Conservation (phyloP, 2,113 vertebrate genomes). For the Syngnathus scovelli region DNA sequence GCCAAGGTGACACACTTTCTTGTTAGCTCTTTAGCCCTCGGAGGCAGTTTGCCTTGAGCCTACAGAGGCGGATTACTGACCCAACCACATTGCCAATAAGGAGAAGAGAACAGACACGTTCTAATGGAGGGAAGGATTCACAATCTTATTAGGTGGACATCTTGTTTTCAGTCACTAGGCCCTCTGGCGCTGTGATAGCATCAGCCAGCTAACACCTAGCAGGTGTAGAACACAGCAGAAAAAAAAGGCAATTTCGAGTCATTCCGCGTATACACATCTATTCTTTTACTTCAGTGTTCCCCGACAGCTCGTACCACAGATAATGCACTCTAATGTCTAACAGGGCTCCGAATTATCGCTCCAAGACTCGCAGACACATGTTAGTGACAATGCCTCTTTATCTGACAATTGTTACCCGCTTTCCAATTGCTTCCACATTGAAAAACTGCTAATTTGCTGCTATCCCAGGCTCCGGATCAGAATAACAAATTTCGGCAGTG, state of each 20-base stretch:
- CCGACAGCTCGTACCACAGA: constrained; percentile 32
- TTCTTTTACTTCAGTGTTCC: constrained; percentile 39
- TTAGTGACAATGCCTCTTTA: constrained; percentile 34
- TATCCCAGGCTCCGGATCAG: constrained; percentile 7
- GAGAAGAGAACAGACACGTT: constrained; percentile 38
- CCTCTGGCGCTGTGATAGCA: constrained; percentile 48
- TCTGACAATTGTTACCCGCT: constrained; percentile 29
- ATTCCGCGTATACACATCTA: constrained; percentile 22
- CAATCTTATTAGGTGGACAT: constrained; percentile 59
- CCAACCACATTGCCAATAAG: constrained; percentile 41
- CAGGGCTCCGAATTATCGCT: constrained; percentile 13
- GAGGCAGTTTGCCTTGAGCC: constrained; percentile 39
- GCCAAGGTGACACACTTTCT: constrained; percentile 27
- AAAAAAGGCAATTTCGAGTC: constrained; percentile 57
- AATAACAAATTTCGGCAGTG: constrained; percentile 14
- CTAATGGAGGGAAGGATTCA: constrained; percentile 47
- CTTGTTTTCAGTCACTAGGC: constrained; percentile 52
- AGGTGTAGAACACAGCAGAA: constrained; percentile 41
- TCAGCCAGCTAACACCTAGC: constrained; percentile 47
- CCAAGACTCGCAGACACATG: constrained; percentile 38
- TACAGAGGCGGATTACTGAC: constrained; percentile 25
- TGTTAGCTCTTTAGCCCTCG: constrained; percentile 19
- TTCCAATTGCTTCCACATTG: constrained; percentile 26
- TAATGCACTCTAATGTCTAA: constrained; percentile 38
- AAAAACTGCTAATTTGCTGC: constrained; percentile 42